Conservation (phyloP, 2,888 invertebrate species). For the Nezara viridula region DNA sequence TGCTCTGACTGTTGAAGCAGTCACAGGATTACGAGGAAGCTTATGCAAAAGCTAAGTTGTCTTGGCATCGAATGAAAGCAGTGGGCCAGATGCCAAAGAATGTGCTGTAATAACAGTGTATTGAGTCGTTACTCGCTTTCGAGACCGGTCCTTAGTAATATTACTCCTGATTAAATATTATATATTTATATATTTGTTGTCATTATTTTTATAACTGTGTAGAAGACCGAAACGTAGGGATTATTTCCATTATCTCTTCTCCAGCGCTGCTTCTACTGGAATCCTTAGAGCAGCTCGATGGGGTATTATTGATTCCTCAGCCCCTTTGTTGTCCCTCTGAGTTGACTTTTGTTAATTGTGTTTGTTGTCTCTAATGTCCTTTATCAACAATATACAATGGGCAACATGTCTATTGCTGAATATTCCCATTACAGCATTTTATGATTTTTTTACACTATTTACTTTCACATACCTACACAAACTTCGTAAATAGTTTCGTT, state of each 20-base stretch:
- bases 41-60: constrained; percentile 2
- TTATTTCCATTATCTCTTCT: neutral
- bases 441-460: too few relatives aligned
- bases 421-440: too few relatives aligned
- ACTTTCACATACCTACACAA: too few relatives aligned
- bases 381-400: neutral
- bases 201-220: neutral
- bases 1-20: neutral
- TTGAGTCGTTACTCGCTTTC: neutral
- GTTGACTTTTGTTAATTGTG: neutral
- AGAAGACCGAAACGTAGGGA: neutral
- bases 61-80: neutral
- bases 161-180: neutral
- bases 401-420: too few relatives aligned
- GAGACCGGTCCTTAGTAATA: neutral
- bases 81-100: neutral
- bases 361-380: neutral
- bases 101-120: neutral
- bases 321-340: neutral
- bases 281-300: neutral
- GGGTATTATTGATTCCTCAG: neutral
- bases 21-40: neutral
- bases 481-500: too few relatives aligned
- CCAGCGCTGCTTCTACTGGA: neutral
- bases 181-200: neutral